phyloP scores from a whole-genome alignment of 2,888 invertebrate species.

The Tinea trinotella region DNA sequence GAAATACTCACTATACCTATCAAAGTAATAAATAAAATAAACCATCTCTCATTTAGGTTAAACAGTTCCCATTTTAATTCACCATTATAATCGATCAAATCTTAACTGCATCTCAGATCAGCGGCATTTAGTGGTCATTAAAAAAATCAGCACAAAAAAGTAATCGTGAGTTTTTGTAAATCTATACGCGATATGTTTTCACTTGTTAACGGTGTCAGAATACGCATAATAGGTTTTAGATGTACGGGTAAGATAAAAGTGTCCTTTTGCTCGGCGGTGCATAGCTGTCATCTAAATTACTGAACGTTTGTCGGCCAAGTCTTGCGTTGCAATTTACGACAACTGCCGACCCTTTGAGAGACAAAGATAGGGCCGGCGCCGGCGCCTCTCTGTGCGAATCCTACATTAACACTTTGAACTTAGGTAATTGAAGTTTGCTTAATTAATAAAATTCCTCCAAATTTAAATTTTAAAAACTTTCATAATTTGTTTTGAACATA shows the following conservation, averaged over 20 bases:
- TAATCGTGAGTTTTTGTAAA: conserved; percentile 2
- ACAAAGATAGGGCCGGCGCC: conserved; percentile 36
- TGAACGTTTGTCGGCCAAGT: conserved; percentile 57
- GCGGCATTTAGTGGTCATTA: background rate
- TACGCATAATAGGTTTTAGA: conserved; percentile 64
- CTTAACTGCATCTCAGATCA: conserved; percentile 8
- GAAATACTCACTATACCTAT: background rate
- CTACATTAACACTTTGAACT: background rate
- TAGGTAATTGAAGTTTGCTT: background rate
- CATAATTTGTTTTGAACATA: too few species aligned
- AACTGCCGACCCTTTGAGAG: background rate
- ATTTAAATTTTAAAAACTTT: too few species aligned
- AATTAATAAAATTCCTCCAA: too few species aligned
- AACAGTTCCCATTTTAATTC: background rate
- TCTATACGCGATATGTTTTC: conserved; percentile 15
- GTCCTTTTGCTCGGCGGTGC: conserved; percentile 22
- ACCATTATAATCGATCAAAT: background rate
- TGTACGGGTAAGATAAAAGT: conserved; percentile 53
- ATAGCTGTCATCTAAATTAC: conserved; percentile 66
- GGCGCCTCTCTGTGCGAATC: conserved; percentile 26
- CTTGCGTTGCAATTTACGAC: conserved; percentile 54
- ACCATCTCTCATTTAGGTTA: background rate
- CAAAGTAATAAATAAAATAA: background rate
- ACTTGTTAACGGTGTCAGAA: conserved; percentile 43
- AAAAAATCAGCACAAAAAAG: conserved; percentile 8